Conservation (phyloP, 1,140 invertebrate genomes). For the Cydia fagiglandana region DNA sequence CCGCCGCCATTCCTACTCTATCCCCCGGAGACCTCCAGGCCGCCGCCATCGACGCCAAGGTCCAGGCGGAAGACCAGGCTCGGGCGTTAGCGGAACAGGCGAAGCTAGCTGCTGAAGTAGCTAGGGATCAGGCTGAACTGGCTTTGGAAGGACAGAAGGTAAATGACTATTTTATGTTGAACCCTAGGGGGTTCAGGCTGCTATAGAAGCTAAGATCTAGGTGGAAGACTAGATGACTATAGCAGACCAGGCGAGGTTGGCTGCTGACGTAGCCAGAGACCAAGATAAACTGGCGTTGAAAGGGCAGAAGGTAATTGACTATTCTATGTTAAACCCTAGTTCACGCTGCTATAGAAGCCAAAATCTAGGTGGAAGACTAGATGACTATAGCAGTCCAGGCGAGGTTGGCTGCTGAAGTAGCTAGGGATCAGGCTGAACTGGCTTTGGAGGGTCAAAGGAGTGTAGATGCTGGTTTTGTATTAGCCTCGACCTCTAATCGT, state of each 20-base stretch:
- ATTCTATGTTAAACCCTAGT: too few relatives aligned
- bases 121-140: slow-evolving; percentile 50
- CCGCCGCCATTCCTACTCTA: slow-evolving; percentile 50
- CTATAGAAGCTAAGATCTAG: slow-evolving; percentile 61
- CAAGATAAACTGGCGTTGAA: slow-evolving; percentile 49
- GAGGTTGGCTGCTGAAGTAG: slow-evolving; percentile 50
- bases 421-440: slow-evolving; percentile 50
- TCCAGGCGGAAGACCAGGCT: slow-evolving; percentile 32
- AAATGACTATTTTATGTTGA: too few relatives aligned
- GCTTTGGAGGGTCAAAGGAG: slow-evolving; percentile 49
- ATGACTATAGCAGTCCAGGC: slow-evolving; percentile 42
- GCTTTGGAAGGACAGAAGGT: slow-evolving; percentile 30
- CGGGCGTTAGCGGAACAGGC: slow-evolving; percentile 44
- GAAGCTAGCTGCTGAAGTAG: slow-evolving; percentile 50
- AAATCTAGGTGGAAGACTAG: slow-evolving; percentile 40
- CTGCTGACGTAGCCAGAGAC: slow-evolving; percentile 54
- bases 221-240: neutral
- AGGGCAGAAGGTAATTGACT: slow-evolving; percentile 42
- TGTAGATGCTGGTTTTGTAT: neutral
- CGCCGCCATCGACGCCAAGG: slow-evolving; percentile 57
- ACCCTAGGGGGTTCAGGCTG: too few relatives aligned
- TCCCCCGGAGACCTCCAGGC: slow-evolving; percentile 40
- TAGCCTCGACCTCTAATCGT: too few relatives aligned
- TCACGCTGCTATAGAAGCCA: slow-evolving; percentile 50
- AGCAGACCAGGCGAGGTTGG: neutral